Evolutionary conservation across 2,888 invertebrate species (phyloP).

Genomic region (Spisula solida): DNA sequence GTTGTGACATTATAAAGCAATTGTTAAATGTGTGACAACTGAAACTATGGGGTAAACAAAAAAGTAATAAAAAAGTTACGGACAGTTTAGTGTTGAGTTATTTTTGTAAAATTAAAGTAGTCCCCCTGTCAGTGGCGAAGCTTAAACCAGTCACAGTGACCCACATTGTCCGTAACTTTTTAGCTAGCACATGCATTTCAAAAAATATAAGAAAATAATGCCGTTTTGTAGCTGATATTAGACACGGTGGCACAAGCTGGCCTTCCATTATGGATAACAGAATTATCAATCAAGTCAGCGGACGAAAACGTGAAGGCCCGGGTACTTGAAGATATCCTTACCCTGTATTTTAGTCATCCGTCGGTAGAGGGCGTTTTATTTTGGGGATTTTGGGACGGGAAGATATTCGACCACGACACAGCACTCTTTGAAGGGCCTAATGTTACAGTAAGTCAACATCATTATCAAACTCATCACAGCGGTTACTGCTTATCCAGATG

Average conservation of each 20-base stretch:
- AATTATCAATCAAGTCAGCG: slow-evolving; percentile 66
- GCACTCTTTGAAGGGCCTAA: slow-evolving; percentile 73
- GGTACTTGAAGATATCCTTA: slow-evolving; percentile 54
- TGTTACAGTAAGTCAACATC: slow-evolving; percentile 59
- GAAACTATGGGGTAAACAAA: too few relatives aligned
- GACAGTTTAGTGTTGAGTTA: too few relatives aligned
- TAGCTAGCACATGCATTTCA: too few relatives aligned
- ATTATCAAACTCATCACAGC: not conserved
- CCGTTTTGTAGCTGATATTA: slow-evolving; percentile 65
- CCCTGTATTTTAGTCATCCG: slow-evolving; percentile 68
- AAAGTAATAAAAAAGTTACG: too few relatives aligned
- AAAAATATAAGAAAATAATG: too few relatives aligned
- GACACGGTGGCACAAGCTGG: slow-evolving; percentile 73
- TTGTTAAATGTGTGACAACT: too few relatives aligned
- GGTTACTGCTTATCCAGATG: too few relatives aligned
- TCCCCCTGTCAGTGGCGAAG: too few relatives aligned
- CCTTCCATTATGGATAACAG: slow-evolving; percentile 78
- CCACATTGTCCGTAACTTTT: too few relatives aligned
- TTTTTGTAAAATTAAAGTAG: too few relatives aligned
- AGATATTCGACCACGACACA: slow-evolving; percentile 47
- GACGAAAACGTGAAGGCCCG: slow-evolving; percentile 68
- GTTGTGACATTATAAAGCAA: too few relatives aligned
- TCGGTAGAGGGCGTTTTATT: slow-evolving; percentile 67
- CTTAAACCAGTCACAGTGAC: too few relatives aligned
- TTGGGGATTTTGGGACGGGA: slow-evolving; percentile 77